Evolutionary conservation across 2,797 vertebrate genomes (phyloP).

Genomic region (Phrynocephalus vlangalii): DNA sequence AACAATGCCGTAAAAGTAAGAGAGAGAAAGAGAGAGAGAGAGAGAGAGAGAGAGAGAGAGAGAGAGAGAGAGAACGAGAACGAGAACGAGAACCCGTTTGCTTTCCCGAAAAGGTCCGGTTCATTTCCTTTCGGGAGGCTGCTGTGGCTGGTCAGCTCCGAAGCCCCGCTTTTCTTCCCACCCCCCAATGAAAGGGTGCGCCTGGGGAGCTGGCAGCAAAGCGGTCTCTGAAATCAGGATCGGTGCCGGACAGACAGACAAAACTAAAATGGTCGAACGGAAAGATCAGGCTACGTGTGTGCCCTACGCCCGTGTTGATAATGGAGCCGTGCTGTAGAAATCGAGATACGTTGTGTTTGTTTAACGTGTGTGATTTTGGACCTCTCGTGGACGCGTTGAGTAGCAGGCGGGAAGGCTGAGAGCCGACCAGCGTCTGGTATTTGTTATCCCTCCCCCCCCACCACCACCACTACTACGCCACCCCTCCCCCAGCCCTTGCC

Average conservation of each 20-base stretch:
- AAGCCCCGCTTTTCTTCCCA: background rate
- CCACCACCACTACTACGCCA: no score
- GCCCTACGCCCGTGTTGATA: conserved; percentile 34
- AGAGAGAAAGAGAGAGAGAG: background rate
- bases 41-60: no score
- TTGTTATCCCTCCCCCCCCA: background rate
- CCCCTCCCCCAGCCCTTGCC: background rate
- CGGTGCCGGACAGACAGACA: background rate
- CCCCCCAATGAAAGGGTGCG: background rate
- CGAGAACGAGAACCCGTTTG: background rate
- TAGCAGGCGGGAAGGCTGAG: background rate
- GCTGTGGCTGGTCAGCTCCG: conserved; percentile 43
- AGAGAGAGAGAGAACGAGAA: no score
- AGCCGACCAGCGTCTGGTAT: background rate
- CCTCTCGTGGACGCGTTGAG: conserved; percentile 2
- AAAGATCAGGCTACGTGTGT: background rate
- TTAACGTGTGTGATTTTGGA: conserved; percentile 47
- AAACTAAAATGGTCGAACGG: background rate
- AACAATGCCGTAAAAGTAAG: background rate
- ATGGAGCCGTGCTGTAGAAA: conserved; percentile 61
- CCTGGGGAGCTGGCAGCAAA: background rate
- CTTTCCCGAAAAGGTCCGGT: background rate
- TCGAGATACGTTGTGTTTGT: conserved; percentile 30
- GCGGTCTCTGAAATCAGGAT: background rate
- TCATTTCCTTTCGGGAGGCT: conserved; percentile 30